Base-by-base conservation (phyloP, 2,797 vertebrate species). In the Channallabes apus region DNA sequence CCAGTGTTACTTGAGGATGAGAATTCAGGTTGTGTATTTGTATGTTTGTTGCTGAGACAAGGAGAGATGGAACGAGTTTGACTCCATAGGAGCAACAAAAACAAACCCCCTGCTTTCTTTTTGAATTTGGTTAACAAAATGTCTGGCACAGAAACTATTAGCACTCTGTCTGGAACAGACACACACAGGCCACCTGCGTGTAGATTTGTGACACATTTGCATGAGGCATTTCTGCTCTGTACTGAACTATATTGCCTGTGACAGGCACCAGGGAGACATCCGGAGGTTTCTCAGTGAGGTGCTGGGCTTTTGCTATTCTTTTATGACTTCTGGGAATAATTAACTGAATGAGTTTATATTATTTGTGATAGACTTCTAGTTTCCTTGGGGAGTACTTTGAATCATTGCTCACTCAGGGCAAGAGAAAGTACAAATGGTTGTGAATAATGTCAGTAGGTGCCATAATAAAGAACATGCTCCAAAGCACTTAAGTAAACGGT, bases 101-200 rank as follows among this genome's bases (percentile, higher is more conserved):
- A 59, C 67, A 71, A 35, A 15, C 20, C 81, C 35, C 11, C 18
- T 56, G 69, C 62, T 17, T 17, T 75, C 14, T 35, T 82, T 41
- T 69, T 32, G 24, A 35, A 61, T 54, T 69, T 78, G 59, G 76
- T 85, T 85, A 88, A 87, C 72, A 88, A 88, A 87, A 51, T 83
- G 65, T 83, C 64, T 76, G 0, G 17, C 71, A 4, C 38, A 54
- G 82, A 80, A 85, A 65, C 51, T 20, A 87, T 72, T 85, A n/a
- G 51, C 64, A 77, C 51, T 41, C n/a, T 62, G 81, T n/a, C 59
- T 54, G 61, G 68, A 64, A 68, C 38, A 59, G 62, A 51, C 38
- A 32, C 38, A 32, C 7, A 17, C 62, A 59, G 79, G 78, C 78
- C 82, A 80, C 46, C 67, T 83, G 80, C 24, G 41, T 35, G 54